Evolutionary conservation across 2,888 invertebrate genomes (phyloP).

Genomic region (Ligdia adustata): DNA sequence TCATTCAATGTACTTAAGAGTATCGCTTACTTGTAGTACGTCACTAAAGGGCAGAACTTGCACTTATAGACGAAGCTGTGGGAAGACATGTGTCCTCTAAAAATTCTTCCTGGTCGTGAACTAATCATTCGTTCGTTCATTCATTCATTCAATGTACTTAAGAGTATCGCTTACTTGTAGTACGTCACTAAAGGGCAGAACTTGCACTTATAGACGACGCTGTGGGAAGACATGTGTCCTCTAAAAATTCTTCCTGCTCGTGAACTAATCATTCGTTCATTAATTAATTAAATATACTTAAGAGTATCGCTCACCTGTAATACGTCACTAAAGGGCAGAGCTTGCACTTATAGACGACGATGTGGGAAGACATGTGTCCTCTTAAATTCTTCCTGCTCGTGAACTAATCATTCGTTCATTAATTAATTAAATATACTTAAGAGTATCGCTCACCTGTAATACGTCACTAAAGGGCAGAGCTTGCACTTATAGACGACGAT

Average conservation of each 20-base stretch:
- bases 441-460: slow-evolving; percentile 1
- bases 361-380: slow-evolving; percentile 1
- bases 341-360: neutral
- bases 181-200: slow-evolving; percentile 2
- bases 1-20: too few species aligned
- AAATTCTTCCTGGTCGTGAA: too few species aligned
- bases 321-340: slow-evolving; percentile 3
- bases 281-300: too few species aligned
- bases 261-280: too few species aligned
- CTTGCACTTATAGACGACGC: neutral
- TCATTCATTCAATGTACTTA: too few species aligned
- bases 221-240: slow-evolving; percentile 1
- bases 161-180: slow-evolving; percentile 7
- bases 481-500: neutral
- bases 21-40: slow-evolving; percentile 6
- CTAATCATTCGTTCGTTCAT: too few species aligned
- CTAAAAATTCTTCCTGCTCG: too few species aligned
- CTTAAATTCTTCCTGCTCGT: too few species aligned
- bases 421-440: too few species aligned
- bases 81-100: neutral
- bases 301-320: slow-evolving; percentile 9
- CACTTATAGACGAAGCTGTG: slow-evolving; percentile 2
- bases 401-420: too few species aligned
- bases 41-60: neutral
- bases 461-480: slow-evolving; percentile 1